These are phyloP conservation scores for Phymorhynchus buccinoides DNA, from an alignment of 1,140 invertebrate genomes.

Conservation along the genomic window DNA sequence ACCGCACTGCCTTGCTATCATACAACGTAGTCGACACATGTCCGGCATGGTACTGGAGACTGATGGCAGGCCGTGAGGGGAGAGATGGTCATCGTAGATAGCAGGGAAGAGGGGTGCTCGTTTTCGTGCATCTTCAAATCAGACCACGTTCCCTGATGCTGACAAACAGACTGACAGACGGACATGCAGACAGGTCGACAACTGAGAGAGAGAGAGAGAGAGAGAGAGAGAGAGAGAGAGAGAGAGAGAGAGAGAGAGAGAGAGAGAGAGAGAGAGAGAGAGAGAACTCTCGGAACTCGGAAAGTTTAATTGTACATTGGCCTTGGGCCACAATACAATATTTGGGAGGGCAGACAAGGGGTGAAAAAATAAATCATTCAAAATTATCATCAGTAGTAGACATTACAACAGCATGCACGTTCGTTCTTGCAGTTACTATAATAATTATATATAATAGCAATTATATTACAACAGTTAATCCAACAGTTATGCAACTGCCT, in stretches of 20 bases:
- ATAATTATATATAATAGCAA: no score
- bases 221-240: neutral
- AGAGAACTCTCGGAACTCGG: neutral
- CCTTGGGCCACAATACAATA: neutral
- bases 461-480: neutral
- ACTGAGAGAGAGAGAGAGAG: neutral
- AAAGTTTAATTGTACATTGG: neutral
- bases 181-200: slow-evolving; percentile 8
- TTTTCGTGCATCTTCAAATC: no score
- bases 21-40: neutral
- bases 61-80: neutral
- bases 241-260: no score
- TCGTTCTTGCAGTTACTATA: no score
- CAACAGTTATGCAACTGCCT: no score
- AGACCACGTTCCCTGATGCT: neutral
- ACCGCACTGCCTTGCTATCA: no score
- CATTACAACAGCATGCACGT: no score
- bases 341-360: neutral
- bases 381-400: no score
- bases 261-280: neutral
- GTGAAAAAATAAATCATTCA: no score
- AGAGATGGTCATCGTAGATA: neutral
- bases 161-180: slow-evolving; percentile 20
- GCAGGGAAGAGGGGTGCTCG: neutral
- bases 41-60: no score